phyloP scores from a whole-genome alignment of 2,888 invertebrate genomes.

The Halocaridina rubra region DNA sequence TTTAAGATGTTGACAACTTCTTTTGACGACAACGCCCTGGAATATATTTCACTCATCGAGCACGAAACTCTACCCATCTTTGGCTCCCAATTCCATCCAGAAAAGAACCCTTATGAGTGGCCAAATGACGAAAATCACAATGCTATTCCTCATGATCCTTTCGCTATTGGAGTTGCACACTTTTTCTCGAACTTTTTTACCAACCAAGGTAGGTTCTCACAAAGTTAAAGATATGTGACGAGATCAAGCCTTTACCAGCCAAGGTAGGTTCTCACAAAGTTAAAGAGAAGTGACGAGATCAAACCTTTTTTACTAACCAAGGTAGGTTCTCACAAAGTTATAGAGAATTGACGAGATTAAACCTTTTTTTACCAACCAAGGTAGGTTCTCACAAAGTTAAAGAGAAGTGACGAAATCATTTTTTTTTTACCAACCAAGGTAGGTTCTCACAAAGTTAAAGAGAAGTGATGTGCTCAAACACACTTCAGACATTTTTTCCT shows the following conservation, averaged over 20 bases:
- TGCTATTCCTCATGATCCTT: slow-evolving; percentile 75
- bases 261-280: background rate
- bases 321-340: slow-evolving; percentile 14
- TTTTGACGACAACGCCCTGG: slow-evolving; percentile 74
- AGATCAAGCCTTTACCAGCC: background rate
- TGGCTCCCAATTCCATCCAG: slow-evolving; percentile 91
- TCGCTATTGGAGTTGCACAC: slow-evolving; percentile 77
- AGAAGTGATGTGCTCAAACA: background rate
- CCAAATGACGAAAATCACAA: slow-evolving; percentile 64
- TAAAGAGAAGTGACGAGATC: background rate
- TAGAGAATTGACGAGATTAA: no score
- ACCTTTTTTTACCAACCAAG: slow-evolving; percentile 71
- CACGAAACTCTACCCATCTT: slow-evolving; percentile 81
- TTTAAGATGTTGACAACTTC: slow-evolving; percentile 81
- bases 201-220: slow-evolving; percentile 70
- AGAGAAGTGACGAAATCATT: background rate
- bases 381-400: background rate
- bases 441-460: background rate
- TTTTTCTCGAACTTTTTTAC: slow-evolving; percentile 88
- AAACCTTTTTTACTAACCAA: slow-evolving; percentile 80
- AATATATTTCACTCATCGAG: slow-evolving; percentile 84
- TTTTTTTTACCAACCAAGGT: slow-evolving; percentile 80
- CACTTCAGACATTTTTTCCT: slow-evolving; percentile 76
- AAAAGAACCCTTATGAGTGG: slow-evolving; percentile 87
- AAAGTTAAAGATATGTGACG: no score